These are phyloP conservation scores for Sitta carolinensis DNA, from an alignment of 2,797 vertebrate species.

Conservation along the genomic window DNA sequence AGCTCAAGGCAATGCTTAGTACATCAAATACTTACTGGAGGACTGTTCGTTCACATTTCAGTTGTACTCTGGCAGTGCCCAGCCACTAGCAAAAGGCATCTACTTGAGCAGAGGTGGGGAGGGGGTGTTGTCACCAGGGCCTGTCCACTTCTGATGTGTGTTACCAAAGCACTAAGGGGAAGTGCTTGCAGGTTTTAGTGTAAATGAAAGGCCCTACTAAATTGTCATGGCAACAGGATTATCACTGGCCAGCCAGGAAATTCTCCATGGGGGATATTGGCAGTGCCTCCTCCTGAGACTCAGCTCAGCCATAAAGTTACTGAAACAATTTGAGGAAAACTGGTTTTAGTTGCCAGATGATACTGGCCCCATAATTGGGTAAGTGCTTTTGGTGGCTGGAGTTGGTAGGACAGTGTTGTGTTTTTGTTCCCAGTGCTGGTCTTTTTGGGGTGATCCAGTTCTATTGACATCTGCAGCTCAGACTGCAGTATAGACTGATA, in stretches of 20 bases:
- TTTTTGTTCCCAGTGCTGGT: not conserved
- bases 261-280: not conserved
- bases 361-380: fast-evolving
- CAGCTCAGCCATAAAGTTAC: not conserved
- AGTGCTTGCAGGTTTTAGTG: not conserved
- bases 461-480: not conserved
- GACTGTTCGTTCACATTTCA: not conserved
- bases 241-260: not conserved
- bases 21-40: not conserved
- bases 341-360: not conserved
- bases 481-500: not conserved
- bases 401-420: not conserved
- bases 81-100: not conserved
- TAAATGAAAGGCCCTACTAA: not conserved
- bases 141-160: not conserved
- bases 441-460: not conserved
- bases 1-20: slow-evolving; percentile 31
- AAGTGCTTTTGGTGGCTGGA: not conserved
- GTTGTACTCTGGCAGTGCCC: not conserved
- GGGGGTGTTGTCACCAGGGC: not conserved
- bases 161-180: not conserved
- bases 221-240: not conserved
- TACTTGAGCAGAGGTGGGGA: not conserved
- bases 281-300: not conserved
- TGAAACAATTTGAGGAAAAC: not conserved